A percentile compares a stretch with the other conserved stretches of the same genome.
These are phyloP conservation scores for Nycteola revayana DNA, from an alignment of 2,888 invertebrate species.

Conservation along the genomic window DNA sequence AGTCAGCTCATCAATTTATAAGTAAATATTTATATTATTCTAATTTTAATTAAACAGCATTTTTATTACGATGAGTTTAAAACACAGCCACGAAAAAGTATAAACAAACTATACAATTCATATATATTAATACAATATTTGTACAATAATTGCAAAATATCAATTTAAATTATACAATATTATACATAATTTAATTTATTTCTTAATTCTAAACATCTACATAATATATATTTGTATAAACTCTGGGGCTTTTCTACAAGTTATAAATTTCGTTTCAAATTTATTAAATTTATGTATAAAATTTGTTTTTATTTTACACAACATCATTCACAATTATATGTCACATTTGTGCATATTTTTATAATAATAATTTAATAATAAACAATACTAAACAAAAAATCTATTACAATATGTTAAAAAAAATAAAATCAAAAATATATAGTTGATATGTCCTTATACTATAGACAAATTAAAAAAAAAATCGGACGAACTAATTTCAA, in stretches of 20 bases:
- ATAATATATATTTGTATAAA: conserved; percentile 19
- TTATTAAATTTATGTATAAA: no score
- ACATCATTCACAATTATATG: no score
- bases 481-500: conserved; percentile 21
- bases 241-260: conserved; percentile 1
- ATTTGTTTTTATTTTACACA: no score
- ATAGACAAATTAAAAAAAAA: conserved; percentile 22
- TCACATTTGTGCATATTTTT: no score
- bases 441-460: conserved; percentile 30
- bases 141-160: conserved; percentile 23
- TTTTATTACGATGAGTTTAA: conserved; percentile 46
- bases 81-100: conserved; percentile 62
- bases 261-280: background rate
- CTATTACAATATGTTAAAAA: no score
- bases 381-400: no score
- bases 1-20: conserved; percentile 49
- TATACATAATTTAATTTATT: conserved; percentile 10
- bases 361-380: no score
- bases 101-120: conserved; percentile 25
- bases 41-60: background rate
- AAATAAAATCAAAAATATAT: no score
- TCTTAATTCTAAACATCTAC: conserved; percentile 13
- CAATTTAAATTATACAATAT: conserved; percentile 24
- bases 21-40: conserved; percentile 24
- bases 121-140: conserved; percentile 18